These are phyloP conservation scores for Hesperophylax magnus DNA, from an alignment of 1,140 invertebrate species.

Conservation along the genomic window DNA sequence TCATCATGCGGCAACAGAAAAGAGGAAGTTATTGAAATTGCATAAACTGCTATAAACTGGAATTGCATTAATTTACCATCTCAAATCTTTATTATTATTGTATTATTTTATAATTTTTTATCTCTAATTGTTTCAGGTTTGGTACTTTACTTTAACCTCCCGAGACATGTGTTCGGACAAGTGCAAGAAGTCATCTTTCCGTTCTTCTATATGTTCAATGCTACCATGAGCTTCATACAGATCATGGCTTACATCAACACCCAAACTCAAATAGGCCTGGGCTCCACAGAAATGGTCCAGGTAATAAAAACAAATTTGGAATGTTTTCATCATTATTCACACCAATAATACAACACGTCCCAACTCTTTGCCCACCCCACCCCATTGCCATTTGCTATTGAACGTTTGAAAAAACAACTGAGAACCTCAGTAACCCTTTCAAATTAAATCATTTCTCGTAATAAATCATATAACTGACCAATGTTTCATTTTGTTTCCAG, in stretches of 20 bases:
- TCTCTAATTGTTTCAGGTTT: constrained; percentile 73
- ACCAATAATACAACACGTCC: too few relatives aligned
- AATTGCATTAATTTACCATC: too few relatives aligned
- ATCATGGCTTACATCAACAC: constrained; percentile 74
- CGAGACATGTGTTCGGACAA: constrained; percentile 85
- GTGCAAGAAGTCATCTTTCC: constrained; percentile 90
- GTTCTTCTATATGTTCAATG: constrained; percentile 85
- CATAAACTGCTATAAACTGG: too few relatives aligned
- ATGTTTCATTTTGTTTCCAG: constrained; percentile 66
- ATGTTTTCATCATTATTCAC: not conserved
- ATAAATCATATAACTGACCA: not conserved
- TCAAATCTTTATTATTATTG: too few relatives aligned
- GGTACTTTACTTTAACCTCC: constrained; percentile 85
- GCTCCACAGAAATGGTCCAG: constrained; percentile 47
- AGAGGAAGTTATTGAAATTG: too few relatives aligned
- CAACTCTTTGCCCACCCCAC: too few relatives aligned
- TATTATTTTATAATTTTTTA: too few relatives aligned
- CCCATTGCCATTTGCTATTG: too few relatives aligned
- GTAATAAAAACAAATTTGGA: constrained; percentile 30
- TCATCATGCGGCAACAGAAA: too few relatives aligned
- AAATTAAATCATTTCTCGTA: too few relatives aligned
- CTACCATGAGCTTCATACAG: constrained; percentile 80
- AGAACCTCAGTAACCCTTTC: too few relatives aligned
- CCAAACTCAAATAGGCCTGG: constrained; percentile 28
- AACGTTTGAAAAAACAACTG: too few relatives aligned